phyloP scores from a whole-genome alignment of 2,797 vertebrate species.

The Muscicapa comitata region DNA sequence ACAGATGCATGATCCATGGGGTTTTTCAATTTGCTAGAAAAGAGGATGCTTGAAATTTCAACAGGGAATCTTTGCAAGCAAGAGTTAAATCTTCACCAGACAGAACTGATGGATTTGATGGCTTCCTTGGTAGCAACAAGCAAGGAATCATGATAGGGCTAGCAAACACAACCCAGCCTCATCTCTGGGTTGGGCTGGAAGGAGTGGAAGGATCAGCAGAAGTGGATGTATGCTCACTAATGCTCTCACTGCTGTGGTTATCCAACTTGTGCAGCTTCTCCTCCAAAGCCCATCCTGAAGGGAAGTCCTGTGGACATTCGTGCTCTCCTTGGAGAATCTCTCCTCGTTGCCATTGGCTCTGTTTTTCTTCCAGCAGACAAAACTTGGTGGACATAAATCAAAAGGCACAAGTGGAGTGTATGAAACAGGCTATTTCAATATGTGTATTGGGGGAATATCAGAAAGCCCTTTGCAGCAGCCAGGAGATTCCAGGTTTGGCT shows the following conservation, averaged over 20 bases:
- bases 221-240: no score
- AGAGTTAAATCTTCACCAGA: not conserved
- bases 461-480: not conserved
- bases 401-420: not conserved
- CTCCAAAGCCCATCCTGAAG: not conserved
- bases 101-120: accelerated
- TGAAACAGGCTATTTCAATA: not conserved
- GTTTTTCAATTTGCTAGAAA: not conserved
- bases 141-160: not conserved
- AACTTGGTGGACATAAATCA: not conserved
- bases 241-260: accelerated
- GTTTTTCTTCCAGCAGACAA: not conserved
- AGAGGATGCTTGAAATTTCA: not conserved
- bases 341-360: not conserved
- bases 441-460: not conserved
- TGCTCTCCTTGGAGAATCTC: not conserved
- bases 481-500: slow-evolving; percentile 16
- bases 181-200: not conserved
- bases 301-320: not conserved
- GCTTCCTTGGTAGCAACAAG: not conserved
- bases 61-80: not conserved
- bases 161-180: not conserved
- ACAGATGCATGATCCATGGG: accelerated
- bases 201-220: not conserved
- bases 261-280: not conserved